Evolutionary conservation across 2,797 vertebrate species (phyloP).

Genomic region (Dipus sagitta): DNA sequence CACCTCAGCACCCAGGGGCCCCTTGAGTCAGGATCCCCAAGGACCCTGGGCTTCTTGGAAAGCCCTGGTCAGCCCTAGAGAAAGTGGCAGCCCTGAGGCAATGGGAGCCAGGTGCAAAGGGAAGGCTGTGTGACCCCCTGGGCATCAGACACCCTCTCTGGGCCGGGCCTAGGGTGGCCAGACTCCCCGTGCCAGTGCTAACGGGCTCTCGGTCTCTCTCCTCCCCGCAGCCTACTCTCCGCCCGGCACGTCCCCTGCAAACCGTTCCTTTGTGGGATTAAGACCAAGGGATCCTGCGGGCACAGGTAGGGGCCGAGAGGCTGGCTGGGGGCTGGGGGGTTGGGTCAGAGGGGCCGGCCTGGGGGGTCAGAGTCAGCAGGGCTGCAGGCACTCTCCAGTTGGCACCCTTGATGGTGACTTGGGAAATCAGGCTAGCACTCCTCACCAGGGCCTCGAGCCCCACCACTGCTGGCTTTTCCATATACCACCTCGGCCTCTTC

Average conservation of each 20-base stretch:
- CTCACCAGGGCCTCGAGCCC: slow-evolving; percentile 53
- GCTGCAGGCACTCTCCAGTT: background rate
- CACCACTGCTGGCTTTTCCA: background rate
- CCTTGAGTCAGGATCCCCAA: background rate
- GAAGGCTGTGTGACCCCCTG: slow-evolving; percentile 63
- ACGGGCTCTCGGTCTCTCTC: slow-evolving; percentile 85
- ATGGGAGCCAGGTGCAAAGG: background rate
- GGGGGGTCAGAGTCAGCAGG: slow-evolving; percentile 18
- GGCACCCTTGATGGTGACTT: background rate
- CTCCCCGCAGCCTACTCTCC: slow-evolving; percentile 94
- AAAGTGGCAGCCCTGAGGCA: too few relatives aligned
- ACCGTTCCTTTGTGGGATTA: slow-evolving; percentile 97
- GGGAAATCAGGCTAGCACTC: background rate
- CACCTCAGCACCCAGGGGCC: background rate
- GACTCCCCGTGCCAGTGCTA: slow-evolving; percentile 75
- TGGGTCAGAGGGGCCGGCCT: slow-evolving; percentile 55
- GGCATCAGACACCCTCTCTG: slow-evolving; percentile 62
- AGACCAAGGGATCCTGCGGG: slow-evolving; percentile 95
- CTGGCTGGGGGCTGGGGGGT: slow-evolving; percentile 77
- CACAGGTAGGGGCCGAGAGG: slow-evolving; percentile 90
- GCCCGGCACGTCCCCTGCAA: slow-evolving; percentile 96
- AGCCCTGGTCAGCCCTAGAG: background rate
- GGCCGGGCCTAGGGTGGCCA: background rate
- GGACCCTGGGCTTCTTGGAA: background rate
- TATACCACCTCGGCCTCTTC: background rate